Percentiles rank a stretch among this genome's conserved stretches.
Conservation (phyloP, 1,140 invertebrate species). For the Mya arenaria region DNA sequence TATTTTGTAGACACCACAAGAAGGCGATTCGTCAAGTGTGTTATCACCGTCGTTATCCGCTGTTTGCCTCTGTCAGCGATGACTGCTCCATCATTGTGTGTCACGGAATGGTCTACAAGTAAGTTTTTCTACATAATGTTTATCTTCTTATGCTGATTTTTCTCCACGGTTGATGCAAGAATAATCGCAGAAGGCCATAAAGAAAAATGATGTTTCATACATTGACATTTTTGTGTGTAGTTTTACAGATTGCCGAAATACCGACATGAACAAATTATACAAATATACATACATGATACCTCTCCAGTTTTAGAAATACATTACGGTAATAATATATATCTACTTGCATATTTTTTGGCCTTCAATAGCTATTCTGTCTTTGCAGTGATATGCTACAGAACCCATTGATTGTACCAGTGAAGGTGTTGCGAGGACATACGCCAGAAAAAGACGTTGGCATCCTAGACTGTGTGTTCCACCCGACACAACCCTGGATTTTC, state of each 20-base stretch:
- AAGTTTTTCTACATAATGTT: slow-evolving; percentile 80
- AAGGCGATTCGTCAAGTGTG: slow-evolving; percentile 93
- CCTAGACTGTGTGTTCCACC: slow-evolving; percentile 95
- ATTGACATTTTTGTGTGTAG: too few relatives aligned
- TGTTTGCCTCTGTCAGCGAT: slow-evolving; percentile 98
- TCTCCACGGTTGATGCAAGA: too few relatives aligned
- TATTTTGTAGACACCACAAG: slow-evolving; percentile 80
- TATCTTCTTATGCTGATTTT: too few relatives aligned
- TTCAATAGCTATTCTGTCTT: too few relatives aligned
- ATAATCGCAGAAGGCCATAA: too few relatives aligned
- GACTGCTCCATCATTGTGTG: slow-evolving; percentile 95
- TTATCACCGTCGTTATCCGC: slow-evolving; percentile 96
- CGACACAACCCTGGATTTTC: slow-evolving; percentile 97
- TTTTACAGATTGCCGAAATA: too few relatives aligned
- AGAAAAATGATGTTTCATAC: too few relatives aligned
- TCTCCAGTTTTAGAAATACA: too few relatives aligned
- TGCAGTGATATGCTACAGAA: slow-evolving; percentile 96
- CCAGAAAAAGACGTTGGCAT: slow-evolving; percentile 89
- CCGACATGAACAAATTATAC: too few relatives aligned
- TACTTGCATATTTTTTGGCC: too few relatives aligned
- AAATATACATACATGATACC: too few relatives aligned
- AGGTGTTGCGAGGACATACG: slow-evolving; percentile 92
- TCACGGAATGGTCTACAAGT: slow-evolving; percentile 99
- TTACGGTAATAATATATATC: too few relatives aligned
- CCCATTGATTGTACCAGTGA: slow-evolving; percentile 97